Percentiles rank a stretch among this genome's conserved stretches.
Conservation (phyloP, 2,888 invertebrate genomes). For the Hedya salicella region DNA sequence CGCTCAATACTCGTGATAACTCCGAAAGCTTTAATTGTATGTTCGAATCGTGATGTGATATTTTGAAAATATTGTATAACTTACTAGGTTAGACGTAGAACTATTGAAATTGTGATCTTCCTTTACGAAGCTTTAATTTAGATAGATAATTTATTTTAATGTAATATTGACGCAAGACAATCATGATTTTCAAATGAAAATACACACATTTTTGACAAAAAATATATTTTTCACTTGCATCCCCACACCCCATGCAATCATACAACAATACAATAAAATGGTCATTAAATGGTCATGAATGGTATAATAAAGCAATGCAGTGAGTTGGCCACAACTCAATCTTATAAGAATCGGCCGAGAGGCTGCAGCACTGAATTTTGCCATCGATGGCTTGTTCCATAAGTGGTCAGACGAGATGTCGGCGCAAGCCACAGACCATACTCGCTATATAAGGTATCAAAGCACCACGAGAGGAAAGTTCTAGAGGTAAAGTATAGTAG, state of each 20-base stretch:
- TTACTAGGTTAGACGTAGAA: conserved; percentile 62
- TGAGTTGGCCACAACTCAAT: conserved; percentile 47
- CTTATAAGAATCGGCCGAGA: conserved; percentile 58
- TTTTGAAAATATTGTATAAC: conserved; percentile 71
- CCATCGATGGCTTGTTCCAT: conserved; percentile 56
- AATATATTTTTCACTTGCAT: conserved; percentile 63
- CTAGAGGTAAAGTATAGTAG: background rate
- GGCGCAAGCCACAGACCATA: conserved; percentile 61
- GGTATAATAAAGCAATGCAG: conserved; percentile 42
- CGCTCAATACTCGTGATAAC: conserved; percentile 75
- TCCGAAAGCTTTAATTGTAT: conserved; percentile 80
- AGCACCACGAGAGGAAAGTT: background rate
- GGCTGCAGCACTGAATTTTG: conserved; percentile 56
- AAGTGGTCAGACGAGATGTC: conserved; percentile 72
- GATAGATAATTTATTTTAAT: conserved; percentile 71
- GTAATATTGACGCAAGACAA: conserved; percentile 49
- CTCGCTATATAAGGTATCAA: conserved; percentile 36
- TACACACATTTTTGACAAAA: conserved; percentile 64
- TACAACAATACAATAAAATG: conserved; percentile 8
- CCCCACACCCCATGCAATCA: conserved; percentile 36
- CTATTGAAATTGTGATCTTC: conserved; percentile 71
- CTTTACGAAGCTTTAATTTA: conserved; percentile 79
- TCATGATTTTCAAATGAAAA: conserved; percentile 49
- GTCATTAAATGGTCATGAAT: conserved; percentile 22
- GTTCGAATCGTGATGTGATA: conserved; percentile 73